phyloP scores from a whole-genome alignment of 2,797 vertebrate species.

The Scomberomorus guttatus region DNA sequence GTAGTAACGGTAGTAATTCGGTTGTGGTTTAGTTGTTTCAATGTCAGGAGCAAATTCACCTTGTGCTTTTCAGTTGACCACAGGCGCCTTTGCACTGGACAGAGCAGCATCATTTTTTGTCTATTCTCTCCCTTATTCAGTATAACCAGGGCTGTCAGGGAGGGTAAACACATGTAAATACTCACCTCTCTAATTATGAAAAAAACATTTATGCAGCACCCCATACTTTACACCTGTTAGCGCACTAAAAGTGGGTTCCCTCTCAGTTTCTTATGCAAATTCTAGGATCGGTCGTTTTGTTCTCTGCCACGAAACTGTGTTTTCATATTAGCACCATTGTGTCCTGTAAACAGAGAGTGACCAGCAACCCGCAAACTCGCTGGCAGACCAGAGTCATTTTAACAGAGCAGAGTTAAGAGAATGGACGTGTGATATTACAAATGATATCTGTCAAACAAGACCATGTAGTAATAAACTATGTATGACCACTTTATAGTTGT shows the following conservation, averaged over 20 bases:
- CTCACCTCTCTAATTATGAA: too few relatives aligned
- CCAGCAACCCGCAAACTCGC: not conserved
- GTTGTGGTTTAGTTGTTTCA: not conserved
- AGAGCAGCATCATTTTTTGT: slow-evolving; percentile 8
- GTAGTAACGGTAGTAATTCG: not conserved
- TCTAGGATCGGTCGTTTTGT: too few relatives aligned
- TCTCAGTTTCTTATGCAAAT: too few relatives aligned
- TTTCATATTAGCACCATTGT: too few relatives aligned
- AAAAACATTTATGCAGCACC: too few relatives aligned
- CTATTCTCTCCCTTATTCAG: slow-evolving; percentile 41
- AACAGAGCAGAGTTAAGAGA: not conserved
- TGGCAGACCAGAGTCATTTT: not conserved
- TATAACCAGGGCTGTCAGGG: not conserved
- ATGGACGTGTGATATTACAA: not conserved
- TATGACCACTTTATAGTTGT: too few relatives aligned
- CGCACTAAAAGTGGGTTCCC: too few relatives aligned
- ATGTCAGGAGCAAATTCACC: not conserved
- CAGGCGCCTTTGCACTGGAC: slow-evolving; percentile 16
- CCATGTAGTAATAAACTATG: not conserved
- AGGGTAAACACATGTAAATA: too few relatives aligned
- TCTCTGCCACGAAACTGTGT: too few relatives aligned
- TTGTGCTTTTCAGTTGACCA: slow-evolving; percentile 9
- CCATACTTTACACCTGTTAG: too few relatives aligned
- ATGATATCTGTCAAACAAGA: not conserved
- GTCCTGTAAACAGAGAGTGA: too few relatives aligned